A percentile compares a stretch with the other conserved stretches of the same genome.
These are phyloP conservation scores for Pseudomyrmex sp. DNA, from an alignment of 1,140 invertebrate genomes.

Conservation along the genomic window DNA sequence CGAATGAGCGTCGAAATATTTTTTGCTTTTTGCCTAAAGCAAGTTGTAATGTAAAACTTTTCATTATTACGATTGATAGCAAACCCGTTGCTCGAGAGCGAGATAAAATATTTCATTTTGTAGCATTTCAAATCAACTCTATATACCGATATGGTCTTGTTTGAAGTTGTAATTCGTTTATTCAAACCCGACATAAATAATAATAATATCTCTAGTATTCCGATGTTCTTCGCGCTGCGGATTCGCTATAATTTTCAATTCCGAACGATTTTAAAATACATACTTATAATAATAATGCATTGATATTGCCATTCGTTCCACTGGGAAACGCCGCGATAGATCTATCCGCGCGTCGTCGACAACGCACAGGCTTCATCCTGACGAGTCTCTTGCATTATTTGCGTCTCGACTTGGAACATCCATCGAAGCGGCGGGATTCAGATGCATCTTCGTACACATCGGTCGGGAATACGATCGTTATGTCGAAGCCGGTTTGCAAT, in stretches of 20 bases:
- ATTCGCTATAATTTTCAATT: conserved; percentile 50
- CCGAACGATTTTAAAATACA: conserved; percentile 64
- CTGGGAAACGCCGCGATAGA: conserved; percentile 9
- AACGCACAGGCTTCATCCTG: neutral
- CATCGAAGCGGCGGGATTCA: conserved; percentile 44
- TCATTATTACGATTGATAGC: neutral
- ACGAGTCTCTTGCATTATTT: too few species aligned
- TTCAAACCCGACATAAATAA: neutral
- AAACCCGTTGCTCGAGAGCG: neutral
- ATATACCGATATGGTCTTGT: neutral
- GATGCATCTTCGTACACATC: conserved; percentile 66
- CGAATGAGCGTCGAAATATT: neutral
- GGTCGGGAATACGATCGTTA: conserved; percentile 68
- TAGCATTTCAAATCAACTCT: neutral
- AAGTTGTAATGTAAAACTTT: conserved; percentile 1
- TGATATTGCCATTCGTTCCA: conserved; percentile 71
- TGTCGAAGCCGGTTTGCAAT: conserved; percentile 61
- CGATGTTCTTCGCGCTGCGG: neutral
- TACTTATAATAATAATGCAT: conserved; percentile 52
- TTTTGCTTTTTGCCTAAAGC: neutral
- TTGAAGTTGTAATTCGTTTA: neutral
- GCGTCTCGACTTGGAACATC: neutral
- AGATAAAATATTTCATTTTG: neutral
- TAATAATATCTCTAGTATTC: neutral
- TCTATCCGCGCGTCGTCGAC: conserved; percentile 25